Conservation (phyloP, 2,113 vertebrate species). For the Serinus canaria region DNA sequence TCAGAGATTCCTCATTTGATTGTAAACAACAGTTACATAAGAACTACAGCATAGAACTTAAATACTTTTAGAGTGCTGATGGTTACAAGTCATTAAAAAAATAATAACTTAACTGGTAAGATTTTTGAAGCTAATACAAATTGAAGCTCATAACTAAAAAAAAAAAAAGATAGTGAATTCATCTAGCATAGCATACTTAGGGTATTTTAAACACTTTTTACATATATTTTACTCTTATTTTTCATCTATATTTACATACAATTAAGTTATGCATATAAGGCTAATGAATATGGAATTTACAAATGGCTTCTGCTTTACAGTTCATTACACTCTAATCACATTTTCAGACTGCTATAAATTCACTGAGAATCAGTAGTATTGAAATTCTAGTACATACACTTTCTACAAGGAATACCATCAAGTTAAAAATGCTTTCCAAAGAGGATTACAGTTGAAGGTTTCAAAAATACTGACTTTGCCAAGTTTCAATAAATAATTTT, state of each 20-base stretch:
- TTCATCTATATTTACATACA: conserved; percentile 5
- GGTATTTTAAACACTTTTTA: not conserved
- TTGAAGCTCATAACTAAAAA: not conserved
- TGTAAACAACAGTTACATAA: conserved; percentile 13
- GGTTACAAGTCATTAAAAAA: not conserved
- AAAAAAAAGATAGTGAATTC: not conserved
- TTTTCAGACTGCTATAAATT: conserved; percentile 5
- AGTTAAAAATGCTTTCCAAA: conserved; percentile 39
- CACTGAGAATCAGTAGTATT: conserved; percentile 46
- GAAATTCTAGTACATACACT: not conserved
- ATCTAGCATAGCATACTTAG: not conserved
- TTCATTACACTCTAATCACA: not conserved
- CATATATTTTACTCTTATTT: not conserved
- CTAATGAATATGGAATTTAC: conserved; percentile 2
- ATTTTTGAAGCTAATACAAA: not conserved
- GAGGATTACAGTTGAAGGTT: not conserved
- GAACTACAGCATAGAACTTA: not conserved
- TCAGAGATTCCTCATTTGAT: not conserved
- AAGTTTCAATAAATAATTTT: conserved; percentile 47
- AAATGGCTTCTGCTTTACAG: conserved; percentile 9
- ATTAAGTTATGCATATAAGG: not conserved
- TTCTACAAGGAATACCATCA: conserved; percentile 17
- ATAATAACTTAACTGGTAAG: not conserved
- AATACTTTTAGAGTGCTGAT: not conserved
- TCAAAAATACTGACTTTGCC: conserved; percentile 44